Evolutionary conservation across 2,113 vertebrate genomes (phyloP).

Genomic region (Lipotes vexillifer): DNA sequence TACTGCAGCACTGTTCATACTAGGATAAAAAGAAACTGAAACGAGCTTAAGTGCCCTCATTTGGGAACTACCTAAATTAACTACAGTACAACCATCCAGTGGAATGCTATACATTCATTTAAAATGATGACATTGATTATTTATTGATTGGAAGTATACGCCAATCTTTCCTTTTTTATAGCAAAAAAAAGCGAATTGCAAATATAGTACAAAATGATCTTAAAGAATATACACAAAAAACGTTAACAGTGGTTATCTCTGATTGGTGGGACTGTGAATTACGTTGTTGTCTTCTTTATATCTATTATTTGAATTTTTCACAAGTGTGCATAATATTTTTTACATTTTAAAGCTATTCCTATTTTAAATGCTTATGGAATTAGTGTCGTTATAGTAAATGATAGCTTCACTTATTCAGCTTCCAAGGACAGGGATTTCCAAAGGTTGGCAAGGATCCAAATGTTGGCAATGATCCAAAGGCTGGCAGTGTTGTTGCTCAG

Average conservation of each 20-base stretch:
- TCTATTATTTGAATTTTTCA: constrained; percentile 6
- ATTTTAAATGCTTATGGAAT: neutral
- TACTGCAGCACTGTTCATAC: neutral
- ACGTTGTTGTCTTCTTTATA: neutral
- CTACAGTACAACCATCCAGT: neutral
- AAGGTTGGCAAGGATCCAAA: neutral
- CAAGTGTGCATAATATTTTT: neutral
- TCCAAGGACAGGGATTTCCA: neutral
- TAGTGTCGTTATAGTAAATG: neutral
- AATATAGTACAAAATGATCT: neutral
- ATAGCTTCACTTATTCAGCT: neutral
- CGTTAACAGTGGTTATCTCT: neutral
- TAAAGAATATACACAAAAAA: neutral
- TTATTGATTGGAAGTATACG: neutral
- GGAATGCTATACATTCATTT: neutral
- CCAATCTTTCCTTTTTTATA: neutral
- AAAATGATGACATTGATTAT: neutral
- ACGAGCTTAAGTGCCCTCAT: neutral
- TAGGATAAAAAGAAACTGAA: neutral
- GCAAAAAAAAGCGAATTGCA: neutral
- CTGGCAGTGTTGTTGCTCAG: neutral
- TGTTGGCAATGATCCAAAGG: neutral
- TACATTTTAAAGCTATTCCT: neutral
- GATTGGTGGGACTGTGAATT: neutral
- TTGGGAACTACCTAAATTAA: neutral